A percentile compares a stretch with the other conserved stretches of the same genome.
Evolutionary conservation across 2,888 invertebrate species (phyloP).

Genomic region (Tetramorium bicarinatum): DNA sequence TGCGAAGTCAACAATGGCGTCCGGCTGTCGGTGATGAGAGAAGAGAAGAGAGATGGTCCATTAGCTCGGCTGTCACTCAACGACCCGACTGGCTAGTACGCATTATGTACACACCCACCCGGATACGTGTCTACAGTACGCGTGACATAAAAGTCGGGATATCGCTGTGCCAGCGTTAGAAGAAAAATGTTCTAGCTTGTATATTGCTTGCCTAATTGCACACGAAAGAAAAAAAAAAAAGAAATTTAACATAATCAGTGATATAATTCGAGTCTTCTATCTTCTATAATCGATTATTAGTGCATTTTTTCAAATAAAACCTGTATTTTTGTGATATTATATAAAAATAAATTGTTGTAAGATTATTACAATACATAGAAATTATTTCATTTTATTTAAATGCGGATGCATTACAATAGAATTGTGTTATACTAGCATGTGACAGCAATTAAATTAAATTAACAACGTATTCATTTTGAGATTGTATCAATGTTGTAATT

Average conservation of each 20-base stretch:
- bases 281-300: neutral
- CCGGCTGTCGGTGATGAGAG: conserved; percentile 67
- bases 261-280: neutral
- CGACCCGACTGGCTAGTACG: conserved; percentile 68
- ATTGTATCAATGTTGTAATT: conserved; percentile 48
- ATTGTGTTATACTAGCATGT: conserved; percentile 8
- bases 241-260: neutral
- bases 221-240: neutral
- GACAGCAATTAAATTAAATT: conserved; percentile 46
- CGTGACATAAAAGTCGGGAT: conserved; percentile 30
- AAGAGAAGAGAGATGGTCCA: conserved; percentile 76
- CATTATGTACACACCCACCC: conserved; percentile 74
- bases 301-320: neutral
- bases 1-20: conserved; percentile 78
- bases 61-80: conserved; percentile 79
- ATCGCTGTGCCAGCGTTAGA: conserved; percentile 28
- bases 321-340: neutral
- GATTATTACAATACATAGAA: conserved; percentile 9
- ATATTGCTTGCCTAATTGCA: neutral
- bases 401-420: neutral
- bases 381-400: conserved; percentile 37
- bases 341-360: neutral
- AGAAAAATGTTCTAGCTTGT: conserved; percentile 43
- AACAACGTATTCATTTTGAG: conserved; percentile 36
- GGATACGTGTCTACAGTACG: conserved; percentile 40